Percentiles rank a stretch among this genome's conserved stretches.
These are phyloP conservation scores for Microtus richardsoni DNA, from an alignment of 2,113 vertebrate species.

Conservation along the genomic window DNA sequence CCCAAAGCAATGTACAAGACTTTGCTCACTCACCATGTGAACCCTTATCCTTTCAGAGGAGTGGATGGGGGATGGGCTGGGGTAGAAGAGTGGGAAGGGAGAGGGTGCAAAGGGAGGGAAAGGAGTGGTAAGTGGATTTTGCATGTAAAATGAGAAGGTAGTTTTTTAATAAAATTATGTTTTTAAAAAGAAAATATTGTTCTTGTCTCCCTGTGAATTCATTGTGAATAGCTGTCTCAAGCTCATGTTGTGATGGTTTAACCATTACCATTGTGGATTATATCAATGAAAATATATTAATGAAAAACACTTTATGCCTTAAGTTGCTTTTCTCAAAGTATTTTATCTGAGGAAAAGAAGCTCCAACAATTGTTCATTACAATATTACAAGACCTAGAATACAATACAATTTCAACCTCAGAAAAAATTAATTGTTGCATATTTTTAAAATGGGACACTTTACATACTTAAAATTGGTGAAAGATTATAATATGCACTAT, in stretches of 20 bases:
- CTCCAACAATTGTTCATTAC: background rate
- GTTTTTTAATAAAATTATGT: too few relatives aligned
- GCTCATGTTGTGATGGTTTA: background rate
- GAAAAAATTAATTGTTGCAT: background rate
- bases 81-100: too few relatives aligned
- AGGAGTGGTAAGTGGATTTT: too few relatives aligned
- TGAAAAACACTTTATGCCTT: background rate
- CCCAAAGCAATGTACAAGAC: too few relatives aligned
- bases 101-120: too few relatives aligned
- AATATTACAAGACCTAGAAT: background rate
- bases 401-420: background rate
- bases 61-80: too few relatives aligned
- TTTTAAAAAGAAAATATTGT: background rate
- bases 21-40: too few relatives aligned
- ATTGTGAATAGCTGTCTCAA: background rate
- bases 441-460: background rate
- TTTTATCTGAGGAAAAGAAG: background rate
- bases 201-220: background rate
- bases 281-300: background rate
- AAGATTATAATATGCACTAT: background rate
- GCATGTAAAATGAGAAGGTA: too few relatives aligned
- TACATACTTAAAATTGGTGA: background rate
- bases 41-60: too few relatives aligned
- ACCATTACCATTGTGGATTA: background rate
- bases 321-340: background rate